These are phyloP conservation scores for Coreoperca whiteheadi DNA, from an alignment of 2,113 vertebrate genomes.

Conservation along the genomic window DNA sequence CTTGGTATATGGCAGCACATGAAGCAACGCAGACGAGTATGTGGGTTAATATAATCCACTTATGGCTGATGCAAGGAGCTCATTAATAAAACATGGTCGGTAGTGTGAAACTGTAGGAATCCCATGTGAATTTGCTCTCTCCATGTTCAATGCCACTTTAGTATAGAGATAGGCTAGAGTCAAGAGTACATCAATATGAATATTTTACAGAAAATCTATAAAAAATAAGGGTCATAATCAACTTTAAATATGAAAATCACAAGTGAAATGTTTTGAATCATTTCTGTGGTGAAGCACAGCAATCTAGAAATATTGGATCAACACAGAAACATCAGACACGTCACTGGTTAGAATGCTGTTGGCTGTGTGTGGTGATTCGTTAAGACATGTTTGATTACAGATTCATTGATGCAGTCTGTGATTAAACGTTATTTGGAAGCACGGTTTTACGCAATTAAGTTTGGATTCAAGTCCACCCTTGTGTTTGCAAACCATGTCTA, in stretches of 20 bases:
- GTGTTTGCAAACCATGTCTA: background rate
- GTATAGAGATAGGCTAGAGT: conserved; percentile 55
- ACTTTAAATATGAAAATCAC: conserved; percentile 1
- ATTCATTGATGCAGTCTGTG: background rate
- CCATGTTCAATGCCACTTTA: conserved; percentile 52
- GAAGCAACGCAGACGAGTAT: conserved; percentile 40
- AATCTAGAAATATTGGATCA: background rate
- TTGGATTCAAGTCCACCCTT: background rate
- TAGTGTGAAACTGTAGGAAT: conserved; percentile 49
- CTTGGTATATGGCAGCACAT: conserved; percentile 20
- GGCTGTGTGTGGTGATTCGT: background rate
- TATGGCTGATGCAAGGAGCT: conserved; percentile 39
- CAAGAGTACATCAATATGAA: conserved; percentile 63
- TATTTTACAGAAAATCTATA: conserved; percentile 38
- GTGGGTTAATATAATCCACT: conserved; percentile 68
- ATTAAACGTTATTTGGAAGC: background rate
- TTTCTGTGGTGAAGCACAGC: background rate
- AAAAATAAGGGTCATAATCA: conserved; percentile 37
- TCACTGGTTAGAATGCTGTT: background rate
- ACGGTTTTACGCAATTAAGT: background rate
- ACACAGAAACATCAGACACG: background rate
- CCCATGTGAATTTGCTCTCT: conserved; percentile 48
- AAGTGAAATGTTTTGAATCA: conserved; percentile 26
- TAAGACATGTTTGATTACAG: background rate
- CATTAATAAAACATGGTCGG: conserved; percentile 73